Evolutionary conservation across 2,888 invertebrate genomes (phyloP), one percentile per base, ranked within the genome.

Genomic region (Drosophila nr. perissopoda): DNA sequence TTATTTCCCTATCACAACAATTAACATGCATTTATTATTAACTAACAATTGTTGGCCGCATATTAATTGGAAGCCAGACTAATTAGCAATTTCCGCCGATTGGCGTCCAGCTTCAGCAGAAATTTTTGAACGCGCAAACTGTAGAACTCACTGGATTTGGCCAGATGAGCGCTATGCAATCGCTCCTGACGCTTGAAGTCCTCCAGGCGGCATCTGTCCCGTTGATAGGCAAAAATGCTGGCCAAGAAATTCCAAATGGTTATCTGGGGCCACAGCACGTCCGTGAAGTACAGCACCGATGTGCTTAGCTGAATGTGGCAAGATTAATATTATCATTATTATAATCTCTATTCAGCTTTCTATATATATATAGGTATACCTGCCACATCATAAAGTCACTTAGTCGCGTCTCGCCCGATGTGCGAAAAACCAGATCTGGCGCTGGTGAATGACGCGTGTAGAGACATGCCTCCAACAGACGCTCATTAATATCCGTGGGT

Each of bases 321-420:
- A n/a, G 13, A 48, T 27, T 29, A 16, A 45, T n/a, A 45, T 36
- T 27, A 31, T 13, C 2, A 27, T n/a, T 48, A 34, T 18, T 18
- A 11, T 18, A 29, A 31, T 73, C 92, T 91, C 93, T 5, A n/a
- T 29, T 4, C 4, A 27, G 7, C 27, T 18, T 18, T 21, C 5
- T 38, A 4, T n/a, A 54, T 25, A 25, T n/a, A 7, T 54, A 18
- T 27, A 13, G 21, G 1, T 36, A 36, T 18, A 97, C 97, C 96
- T 99, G 99, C 98, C 99, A 99, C 81, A 99, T 94, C 87, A 99
- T 94, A 91, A 99, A 99, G 93, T 99, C 99, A 83, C 98, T 98
- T 2, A 99, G 94, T 72, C 99, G 94, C 16, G 97, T 96, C 94
- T 99, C 99, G 25, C 99, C 99, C 0, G 99, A 99, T 4, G 99